Base-by-base conservation (phyloP, 2,888 invertebrate species). In the Drosophila multiciliata region DNA sequence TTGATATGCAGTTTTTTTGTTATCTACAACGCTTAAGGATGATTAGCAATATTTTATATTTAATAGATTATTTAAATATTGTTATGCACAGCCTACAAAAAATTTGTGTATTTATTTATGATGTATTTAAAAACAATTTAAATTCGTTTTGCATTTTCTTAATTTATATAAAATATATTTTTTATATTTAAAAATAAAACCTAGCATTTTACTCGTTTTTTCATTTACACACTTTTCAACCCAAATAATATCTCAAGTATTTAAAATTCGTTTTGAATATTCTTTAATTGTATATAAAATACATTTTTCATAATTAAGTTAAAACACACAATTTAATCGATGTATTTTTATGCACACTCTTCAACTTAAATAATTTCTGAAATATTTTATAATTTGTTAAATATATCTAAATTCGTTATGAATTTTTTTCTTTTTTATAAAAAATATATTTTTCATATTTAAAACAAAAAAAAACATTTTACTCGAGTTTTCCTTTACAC, bases 1-100 rank as follows among this genome's bases (percentile, higher is more conserved):
- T 57, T 57, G 75, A 81, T 72, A 60, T 62, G 29, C 35, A 57
- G 55, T 55, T 64, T 50, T 54, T 36, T 17, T 26, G 17, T 54
- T 76, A 86, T 78, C 80, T 67, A 4, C 20, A 49, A 55, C 20
- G 20, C 23, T 42, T 15, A 36, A 42, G 15, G 55, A 32, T 52
- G 11, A 3, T n/a, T 6, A 11, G 15, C 15, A 5, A 32, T 32
- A 17, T 45, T 29, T n/a, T 23, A 23, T n/a, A 26, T 40, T 9
- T 5, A 40, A 40, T n/a, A 40, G 26, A 4, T 23, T 12, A 20
- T 54, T 53, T 38, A 11, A 11, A 53, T 35, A 29, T n/a, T n/a
- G 9, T 38, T 17, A 29, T 6, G 29, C 29, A 29, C 29, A 29
- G 29, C 29, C 29, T 29, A 29, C 6, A 29, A 29, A 29, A 29